Evolutionary conservation across 2,797 vertebrate genomes (phyloP).

Genomic region (Cuculus canorus): DNA sequence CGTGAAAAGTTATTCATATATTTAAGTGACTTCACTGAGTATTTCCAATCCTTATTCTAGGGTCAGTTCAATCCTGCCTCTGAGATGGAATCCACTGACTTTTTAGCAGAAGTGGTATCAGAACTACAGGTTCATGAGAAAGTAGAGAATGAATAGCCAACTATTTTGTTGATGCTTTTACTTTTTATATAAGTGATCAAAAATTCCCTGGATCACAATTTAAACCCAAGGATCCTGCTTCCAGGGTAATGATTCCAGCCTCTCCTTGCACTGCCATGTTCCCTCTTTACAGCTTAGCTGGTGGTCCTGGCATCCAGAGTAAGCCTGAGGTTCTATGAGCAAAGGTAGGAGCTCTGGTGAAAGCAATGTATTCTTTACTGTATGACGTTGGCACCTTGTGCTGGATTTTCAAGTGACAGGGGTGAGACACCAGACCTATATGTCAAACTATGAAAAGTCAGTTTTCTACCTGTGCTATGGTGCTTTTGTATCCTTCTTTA

Average conservation of each 20-base stretch:
- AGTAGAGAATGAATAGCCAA: neutral
- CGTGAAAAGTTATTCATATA: neutral
- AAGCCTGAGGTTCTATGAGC: neutral
- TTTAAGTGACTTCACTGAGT: neutral
- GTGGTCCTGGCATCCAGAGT: neutral
- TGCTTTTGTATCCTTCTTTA: neutral
- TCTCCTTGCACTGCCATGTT: neutral
- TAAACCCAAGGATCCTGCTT: neutral
- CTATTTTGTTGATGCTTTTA: neutral
- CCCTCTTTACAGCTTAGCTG: neutral
- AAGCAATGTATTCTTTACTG: neutral
- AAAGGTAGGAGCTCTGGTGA: neutral
- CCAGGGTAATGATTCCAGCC: neutral
- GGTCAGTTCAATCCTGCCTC: neutral
- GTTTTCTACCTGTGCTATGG: neutral
- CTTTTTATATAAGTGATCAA: neutral
- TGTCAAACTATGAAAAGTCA: neutral
- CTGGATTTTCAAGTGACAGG: neutral
- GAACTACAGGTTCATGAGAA: neutral
- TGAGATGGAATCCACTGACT: neutral
- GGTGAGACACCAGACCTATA: neutral
- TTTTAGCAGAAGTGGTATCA: neutral
- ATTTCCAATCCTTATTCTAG: neutral
- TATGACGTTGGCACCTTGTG: neutral
- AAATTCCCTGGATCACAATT: neutral